Conservation (phyloP, 2,888 invertebrate genomes). For the Dioctria linearis region DNA sequence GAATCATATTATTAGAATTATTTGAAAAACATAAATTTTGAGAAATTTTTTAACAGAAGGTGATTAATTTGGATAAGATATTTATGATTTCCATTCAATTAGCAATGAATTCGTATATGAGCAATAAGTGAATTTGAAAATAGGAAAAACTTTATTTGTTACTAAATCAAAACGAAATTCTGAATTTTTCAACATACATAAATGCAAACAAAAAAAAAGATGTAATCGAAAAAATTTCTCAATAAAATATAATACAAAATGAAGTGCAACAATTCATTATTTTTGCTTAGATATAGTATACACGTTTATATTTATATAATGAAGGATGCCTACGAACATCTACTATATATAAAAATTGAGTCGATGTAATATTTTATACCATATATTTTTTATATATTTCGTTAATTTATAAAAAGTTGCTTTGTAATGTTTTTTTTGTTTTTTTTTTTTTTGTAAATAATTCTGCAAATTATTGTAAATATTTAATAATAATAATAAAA, state of each 20-base stretch:
- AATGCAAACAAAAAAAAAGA: background rate
- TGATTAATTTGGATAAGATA: no score
- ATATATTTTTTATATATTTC: slow-evolving; percentile 26
- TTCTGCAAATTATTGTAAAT: slow-evolving; percentile 35
- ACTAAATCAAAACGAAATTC: background rate
- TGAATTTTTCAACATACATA: background rate
- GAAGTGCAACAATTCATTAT: background rate
- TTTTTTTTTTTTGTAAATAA: slow-evolving; percentile 43
- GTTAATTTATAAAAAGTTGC: background rate
- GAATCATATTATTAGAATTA: no score
- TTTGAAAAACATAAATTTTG: no score
- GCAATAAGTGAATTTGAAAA: no score
- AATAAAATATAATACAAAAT: background rate
- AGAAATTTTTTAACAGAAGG: no score
- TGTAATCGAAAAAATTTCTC: background rate
- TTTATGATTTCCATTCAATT: no score
- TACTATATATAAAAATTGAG: slow-evolving; percentile 1
- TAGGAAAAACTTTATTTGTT: background rate
- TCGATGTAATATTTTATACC: slow-evolving; percentile 5
- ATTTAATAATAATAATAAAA: slow-evolving; percentile 24
- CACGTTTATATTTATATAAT: slow-evolving; percentile 20
- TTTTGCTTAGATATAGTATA: slow-evolving; percentile 34
- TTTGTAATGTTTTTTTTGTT: background rate
- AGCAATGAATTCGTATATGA: no score
- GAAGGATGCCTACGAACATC: no score